These are phyloP conservation scores for Erythrocercus mccallii DNA, from an alignment of 2,113 vertebrate genomes.

Conservation along the genomic window DNA sequence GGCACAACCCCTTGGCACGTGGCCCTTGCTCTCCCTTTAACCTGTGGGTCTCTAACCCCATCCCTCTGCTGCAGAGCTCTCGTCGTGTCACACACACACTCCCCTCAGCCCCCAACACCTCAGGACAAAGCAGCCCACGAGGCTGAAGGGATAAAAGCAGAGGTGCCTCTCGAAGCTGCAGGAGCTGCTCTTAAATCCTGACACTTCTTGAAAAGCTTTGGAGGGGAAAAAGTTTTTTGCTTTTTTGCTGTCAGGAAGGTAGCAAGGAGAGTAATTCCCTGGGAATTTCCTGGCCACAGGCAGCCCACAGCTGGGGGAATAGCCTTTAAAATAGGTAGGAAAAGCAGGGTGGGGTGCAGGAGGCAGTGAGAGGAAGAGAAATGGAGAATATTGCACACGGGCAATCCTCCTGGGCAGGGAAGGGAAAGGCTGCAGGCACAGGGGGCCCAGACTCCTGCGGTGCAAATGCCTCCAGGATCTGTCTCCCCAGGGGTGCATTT, in stretches of 20 bases:
- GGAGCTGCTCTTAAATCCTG: slow-evolving; percentile 33
- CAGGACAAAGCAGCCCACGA: background rate
- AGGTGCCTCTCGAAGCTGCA: slow-evolving; percentile 17
- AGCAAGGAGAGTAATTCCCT: background rate
- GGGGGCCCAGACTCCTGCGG: rapidly evolving
- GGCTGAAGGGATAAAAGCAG: background rate
- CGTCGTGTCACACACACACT: no score
- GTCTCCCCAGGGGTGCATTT: rapidly evolving
- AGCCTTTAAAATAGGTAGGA: background rate
- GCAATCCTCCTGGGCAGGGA: background rate
- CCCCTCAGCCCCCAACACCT: background rate
- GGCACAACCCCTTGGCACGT: slow-evolving; percentile 3
- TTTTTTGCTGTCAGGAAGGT: background rate
- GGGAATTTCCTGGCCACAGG: background rate
- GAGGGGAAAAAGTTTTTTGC: background rate
- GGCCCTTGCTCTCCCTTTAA: background rate
- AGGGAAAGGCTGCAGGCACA: background rate
- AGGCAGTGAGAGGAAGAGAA: background rate
- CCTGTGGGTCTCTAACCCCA: background rate
- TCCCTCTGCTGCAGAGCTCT: background rate
- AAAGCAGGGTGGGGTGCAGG: background rate
- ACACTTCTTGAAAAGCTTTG: background rate
- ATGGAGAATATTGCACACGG: background rate
- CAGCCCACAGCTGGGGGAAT: background rate
- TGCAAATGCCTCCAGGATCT: background rate